Conservation (phyloP, 1,140 invertebrate species). For the Zaprionus nigranus region DNA sequence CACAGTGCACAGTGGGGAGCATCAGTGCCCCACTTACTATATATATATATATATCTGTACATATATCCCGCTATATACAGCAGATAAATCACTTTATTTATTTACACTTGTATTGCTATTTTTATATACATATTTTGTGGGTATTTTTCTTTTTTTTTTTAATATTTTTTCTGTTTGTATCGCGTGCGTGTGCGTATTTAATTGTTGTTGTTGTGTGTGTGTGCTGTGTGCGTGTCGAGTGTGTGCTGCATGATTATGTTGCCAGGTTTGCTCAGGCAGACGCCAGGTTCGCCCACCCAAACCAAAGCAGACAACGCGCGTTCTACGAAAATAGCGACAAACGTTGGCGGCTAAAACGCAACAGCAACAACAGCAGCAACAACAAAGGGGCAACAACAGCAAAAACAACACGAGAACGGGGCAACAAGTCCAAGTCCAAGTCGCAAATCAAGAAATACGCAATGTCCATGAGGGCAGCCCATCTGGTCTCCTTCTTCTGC, state of each 20-base stretch:
- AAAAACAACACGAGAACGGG: slow-evolving; percentile 26
- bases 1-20: too few species aligned
- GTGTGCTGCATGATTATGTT: slow-evolving; percentile 31
- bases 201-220: slow-evolving; percentile 35
- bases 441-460: slow-evolving; percentile 43
- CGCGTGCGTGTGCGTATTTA: slow-evolving; percentile 64
- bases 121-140: slow-evolving; percentile 1
- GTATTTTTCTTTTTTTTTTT: slow-evolving; percentile 13
- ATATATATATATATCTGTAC: slow-evolving; percentile 1
- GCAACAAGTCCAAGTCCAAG: slow-evolving; percentile 76
- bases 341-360: slow-evolving; percentile 59
- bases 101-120: slow-evolving; percentile 14
- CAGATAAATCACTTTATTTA: slow-evolving; percentile 32
- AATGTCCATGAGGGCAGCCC: slow-evolving; percentile 26
- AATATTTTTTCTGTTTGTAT: slow-evolving; percentile 18
- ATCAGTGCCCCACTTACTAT: slow-evolving; percentile 4
- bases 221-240: slow-evolving; percentile 25
- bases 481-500: slow-evolving; percentile 10
- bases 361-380: slow-evolving; percentile 46
- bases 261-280: slow-evolving; percentile 26
- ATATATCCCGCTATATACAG: slow-evolving; percentile 8
- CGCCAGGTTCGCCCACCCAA: slow-evolving; percentile 69
- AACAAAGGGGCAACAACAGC: slow-evolving; percentile 23
- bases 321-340: slow-evolving; percentile 44
- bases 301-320: slow-evolving; percentile 36